Base-by-base conservation (phyloP, 2,113 vertebrate species). In the Lonchura striata region DNA sequence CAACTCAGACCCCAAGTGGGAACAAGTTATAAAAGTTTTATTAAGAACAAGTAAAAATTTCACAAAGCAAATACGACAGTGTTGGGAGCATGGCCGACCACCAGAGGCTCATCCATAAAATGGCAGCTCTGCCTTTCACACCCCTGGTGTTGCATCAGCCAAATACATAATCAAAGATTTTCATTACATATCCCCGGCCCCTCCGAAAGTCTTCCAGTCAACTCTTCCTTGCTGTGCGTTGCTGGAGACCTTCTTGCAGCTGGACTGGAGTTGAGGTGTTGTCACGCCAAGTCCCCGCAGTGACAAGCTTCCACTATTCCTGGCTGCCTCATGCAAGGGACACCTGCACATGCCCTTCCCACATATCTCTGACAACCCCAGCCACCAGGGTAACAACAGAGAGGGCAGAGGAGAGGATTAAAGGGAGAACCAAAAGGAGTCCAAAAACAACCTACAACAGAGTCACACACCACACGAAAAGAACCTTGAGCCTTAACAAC, bases 291-390 rank as follows among this genome's bases (percentile, higher is more conserved):
- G 19, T 30, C 5, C 35, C 17, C n/a, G 9, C 25, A 47, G 22
- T 1, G 11, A n/a, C 31, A 35, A 61, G 37, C 12, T 41, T 30
- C 37, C 60, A 19, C n/a, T n/a, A 37, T 27, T 47, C 9, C 33
- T 6, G 6, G 25, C 46, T 37, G n/a, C 24, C n/a, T 20, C 18
- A 11, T 15, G 13, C 24, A 27, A 28, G 24, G 44, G 65, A 9
- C 24, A 14, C 23, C 14, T 25, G 18, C 20, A 4, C 18, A 15
- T 0, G 5, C 24, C 6, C 7, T 10, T 6, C 6, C 12, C 64
- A 6, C 33, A 20, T 2, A 5, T 14, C 30, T n/a, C 23, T 49
- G n/a, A 35, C 23, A 11, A 11, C 46, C 10, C 24, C 8, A 12
- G 13, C 5, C 10, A n/a, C n/a, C n/a, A n/a, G n/a, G n/a, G 18